These are phyloP conservation scores for Cepaea hortensis DNA, from an alignment of 2,888 invertebrate species.

Conservation along the genomic window DNA sequence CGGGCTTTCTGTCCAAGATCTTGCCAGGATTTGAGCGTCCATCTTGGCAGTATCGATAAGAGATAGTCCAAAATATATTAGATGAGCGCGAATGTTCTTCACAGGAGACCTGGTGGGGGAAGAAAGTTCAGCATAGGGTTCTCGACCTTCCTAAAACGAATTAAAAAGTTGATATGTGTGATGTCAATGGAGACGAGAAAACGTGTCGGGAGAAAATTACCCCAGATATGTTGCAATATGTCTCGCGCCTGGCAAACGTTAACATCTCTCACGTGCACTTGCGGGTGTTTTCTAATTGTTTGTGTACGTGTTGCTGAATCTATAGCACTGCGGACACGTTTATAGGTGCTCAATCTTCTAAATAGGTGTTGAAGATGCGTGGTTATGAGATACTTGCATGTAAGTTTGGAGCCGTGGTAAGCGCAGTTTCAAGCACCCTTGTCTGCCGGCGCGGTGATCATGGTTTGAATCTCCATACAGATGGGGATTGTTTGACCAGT, in stretches of 20 bases:
- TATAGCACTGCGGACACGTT: too few species aligned
- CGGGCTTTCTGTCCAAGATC: background rate
- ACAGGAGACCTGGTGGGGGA: background rate
- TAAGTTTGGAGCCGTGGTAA: too few species aligned
- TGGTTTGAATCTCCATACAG: too few species aligned
- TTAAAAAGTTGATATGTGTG: background rate
- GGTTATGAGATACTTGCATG: too few species aligned
- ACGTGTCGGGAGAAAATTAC: background rate
- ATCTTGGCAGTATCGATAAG: background rate
- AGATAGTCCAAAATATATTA: constrained; percentile 35
- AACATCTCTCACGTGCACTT: background rate
- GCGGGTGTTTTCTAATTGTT: too few species aligned
- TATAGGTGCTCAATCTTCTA: too few species aligned
- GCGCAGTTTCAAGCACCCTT: too few species aligned
- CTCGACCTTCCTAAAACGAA: background rate
- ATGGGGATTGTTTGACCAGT: too few species aligned
- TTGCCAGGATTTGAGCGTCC: constrained; percentile 26
- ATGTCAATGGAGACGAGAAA: background rate
- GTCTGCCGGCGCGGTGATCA: too few species aligned
- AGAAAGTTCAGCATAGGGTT: background rate
- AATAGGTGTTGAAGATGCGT: too few species aligned
- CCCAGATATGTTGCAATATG: background rate
- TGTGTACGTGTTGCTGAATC: too few species aligned
- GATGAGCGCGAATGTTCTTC: constrained; percentile 23
- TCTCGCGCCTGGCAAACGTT: background rate